Evolutionary conservation across 2,888 invertebrate genomes (phyloP).

Genomic region (Byasa hedistus): DNA sequence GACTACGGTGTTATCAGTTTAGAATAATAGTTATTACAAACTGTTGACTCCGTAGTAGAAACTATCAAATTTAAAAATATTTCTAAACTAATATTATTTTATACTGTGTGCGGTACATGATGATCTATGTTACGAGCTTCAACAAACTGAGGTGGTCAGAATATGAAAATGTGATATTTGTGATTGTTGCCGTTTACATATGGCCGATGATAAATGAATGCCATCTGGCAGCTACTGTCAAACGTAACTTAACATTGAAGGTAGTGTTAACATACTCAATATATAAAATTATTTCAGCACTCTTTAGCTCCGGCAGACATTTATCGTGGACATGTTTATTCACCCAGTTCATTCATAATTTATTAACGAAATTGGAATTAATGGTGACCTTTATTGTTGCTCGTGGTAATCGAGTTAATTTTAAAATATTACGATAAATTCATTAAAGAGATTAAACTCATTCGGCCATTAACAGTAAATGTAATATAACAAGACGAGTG

Average conservation of each 20-base stretch:
- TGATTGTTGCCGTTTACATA: constrained; percentile 21
- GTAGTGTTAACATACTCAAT: not conserved
- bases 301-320: not conserved
- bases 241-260: not conserved
- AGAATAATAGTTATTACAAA: no score
- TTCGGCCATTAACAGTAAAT: constrained; percentile 41
- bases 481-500: constrained; percentile 43
- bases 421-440: constrained; percentile 43
- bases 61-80: no score
- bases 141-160: constrained; percentile 1
- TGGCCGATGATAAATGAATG: constrained; percentile 6
- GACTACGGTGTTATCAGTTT: no score
- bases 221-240: constrained; percentile 19
- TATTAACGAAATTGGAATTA: constrained; percentile 39
- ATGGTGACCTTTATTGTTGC: constrained; percentile 75
- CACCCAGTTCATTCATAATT: constrained; percentile 32
- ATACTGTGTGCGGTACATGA: no score
- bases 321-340: constrained; percentile 28
- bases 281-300: not conserved
- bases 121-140: not conserved
- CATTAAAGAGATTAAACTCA: constrained; percentile 39
- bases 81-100: no score
- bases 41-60: no score
- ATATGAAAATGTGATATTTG: constrained; percentile 29
- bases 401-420: constrained; percentile 59